phyloP scores from a whole-genome alignment of 2,113 vertebrate species.

The Ptyas mucosa region DNA sequence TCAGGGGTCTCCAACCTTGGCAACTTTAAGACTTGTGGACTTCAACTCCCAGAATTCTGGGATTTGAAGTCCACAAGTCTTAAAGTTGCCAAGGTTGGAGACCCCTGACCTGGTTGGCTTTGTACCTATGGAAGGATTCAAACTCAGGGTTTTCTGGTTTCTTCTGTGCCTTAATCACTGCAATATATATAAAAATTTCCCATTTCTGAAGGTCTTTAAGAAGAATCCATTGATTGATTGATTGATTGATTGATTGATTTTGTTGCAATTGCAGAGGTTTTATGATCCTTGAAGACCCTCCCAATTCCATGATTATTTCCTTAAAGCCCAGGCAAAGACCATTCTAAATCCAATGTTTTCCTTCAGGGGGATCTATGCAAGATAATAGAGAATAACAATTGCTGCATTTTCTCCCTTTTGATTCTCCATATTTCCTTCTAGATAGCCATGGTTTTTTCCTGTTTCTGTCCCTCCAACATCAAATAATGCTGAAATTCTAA shows the following conservation, averaged over 20 bases:
- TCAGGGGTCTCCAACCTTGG: too few relatives aligned
- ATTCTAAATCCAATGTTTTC: background rate
- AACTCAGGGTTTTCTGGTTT: background rate
- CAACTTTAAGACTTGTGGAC: too few relatives aligned
- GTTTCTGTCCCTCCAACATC: background rate
- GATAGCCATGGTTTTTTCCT: background rate
- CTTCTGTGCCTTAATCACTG: background rate
- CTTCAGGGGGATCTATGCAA: background rate
- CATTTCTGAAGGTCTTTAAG: background rate
- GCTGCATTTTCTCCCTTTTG: background rate
- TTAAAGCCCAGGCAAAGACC: background rate
- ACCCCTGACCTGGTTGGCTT: background rate
- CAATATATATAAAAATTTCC: too few relatives aligned
- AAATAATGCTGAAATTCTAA: background rate
- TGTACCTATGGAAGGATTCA: background rate
- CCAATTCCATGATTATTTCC: background rate
- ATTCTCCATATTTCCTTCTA: background rate
- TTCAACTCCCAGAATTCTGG: too few relatives aligned
- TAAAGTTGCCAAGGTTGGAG: too few relatives aligned
- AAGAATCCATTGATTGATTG: background rate
- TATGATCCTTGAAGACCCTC: background rate
- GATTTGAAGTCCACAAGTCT: too few relatives aligned
- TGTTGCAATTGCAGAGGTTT: background rate
- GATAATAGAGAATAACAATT: background rate
- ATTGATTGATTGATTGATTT: background rate